Conservation (phyloP, 37 sponge, comb jelly and placozoan species). For the Mnemiopsis leidyi region DNA sequence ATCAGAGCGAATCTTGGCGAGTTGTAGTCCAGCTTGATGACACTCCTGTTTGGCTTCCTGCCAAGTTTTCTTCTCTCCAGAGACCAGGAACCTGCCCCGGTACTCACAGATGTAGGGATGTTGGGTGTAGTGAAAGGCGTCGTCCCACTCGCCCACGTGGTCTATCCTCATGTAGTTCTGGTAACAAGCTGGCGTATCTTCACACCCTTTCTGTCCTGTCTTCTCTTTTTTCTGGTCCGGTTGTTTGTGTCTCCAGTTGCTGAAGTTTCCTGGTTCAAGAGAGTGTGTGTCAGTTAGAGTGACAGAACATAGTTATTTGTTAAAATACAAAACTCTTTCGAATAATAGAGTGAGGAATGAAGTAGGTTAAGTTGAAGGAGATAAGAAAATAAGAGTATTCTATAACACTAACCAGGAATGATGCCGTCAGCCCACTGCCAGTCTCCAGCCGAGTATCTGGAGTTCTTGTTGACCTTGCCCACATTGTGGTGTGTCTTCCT, state of each 20-base stretch:
- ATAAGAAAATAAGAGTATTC: too few relatives aligned
- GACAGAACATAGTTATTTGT: too few relatives aligned
- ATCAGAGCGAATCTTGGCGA: background rate
- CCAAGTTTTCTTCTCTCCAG: background rate
- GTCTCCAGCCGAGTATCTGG: background rate
- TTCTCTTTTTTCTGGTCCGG: background rate
- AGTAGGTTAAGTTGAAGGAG: too few relatives aligned
- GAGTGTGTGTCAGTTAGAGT: too few relatives aligned
- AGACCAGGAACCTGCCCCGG: conserved; percentile 34
- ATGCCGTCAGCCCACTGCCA: conserved; percentile 23
- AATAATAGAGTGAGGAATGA: background rate
- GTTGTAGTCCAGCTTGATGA: background rate
- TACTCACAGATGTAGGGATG: conserved; percentile 48
- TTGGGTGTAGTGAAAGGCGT: background rate
- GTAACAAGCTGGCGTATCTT: background rate
- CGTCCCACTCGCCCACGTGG: conserved; percentile 26
- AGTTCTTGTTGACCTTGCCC: background rate
- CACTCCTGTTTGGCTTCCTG: background rate
- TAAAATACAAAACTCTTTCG: too few relatives aligned
- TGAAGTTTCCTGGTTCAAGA: background rate
- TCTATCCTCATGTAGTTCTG: conserved; percentile 45
- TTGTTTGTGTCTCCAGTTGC: background rate
- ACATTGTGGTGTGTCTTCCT: background rate
- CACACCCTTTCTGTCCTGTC: conserved; percentile 15
- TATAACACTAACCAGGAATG: background rate